Percentiles rank a stretch among this genome's conserved stretches.
phyloP scores from a whole-genome alignment of 35 echinoderm and acorn worm species.

The Stichopus chloronotus region DNA sequence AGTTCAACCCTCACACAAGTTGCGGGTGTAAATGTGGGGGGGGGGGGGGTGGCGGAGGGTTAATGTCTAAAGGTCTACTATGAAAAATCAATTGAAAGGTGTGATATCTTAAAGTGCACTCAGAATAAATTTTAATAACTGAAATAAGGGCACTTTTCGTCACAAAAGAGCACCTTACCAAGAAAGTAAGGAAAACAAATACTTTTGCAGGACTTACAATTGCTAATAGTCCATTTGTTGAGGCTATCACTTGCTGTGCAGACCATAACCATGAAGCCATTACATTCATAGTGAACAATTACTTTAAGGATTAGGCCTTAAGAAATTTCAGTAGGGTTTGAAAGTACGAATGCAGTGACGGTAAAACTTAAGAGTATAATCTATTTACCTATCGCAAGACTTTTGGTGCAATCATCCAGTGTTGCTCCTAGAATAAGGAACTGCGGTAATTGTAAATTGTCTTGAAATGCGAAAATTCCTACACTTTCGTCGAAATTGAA shows the following conservation, averaged over 20 bases:
- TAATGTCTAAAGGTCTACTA: background rate
- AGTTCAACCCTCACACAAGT: background rate
- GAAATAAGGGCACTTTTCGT: too few species aligned
- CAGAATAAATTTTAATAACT: too few species aligned
- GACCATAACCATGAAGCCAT: background rate
- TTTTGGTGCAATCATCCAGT: background rate
- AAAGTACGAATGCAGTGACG: background rate
- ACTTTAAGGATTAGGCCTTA: background rate
- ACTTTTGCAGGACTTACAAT: too few species aligned
- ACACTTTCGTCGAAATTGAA: background rate
- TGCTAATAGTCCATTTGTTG: background rate
- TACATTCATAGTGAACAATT: background rate
- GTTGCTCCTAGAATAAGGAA: background rate
- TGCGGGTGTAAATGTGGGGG: background rate
- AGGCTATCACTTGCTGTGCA: background rate
- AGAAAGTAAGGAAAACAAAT: too few species aligned
- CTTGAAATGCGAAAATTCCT: background rate
- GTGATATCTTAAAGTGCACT: too few species aligned
- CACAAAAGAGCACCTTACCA: too few species aligned
- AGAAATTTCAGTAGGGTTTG: background rate
- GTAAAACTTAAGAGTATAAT: background rate
- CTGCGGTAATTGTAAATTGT: background rate
- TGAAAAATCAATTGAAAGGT: background rate
- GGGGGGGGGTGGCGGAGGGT: background rate
- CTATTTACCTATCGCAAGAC: background rate